Conservation (phyloP, 2,888 invertebrate species). For the Torymus auratus region DNA sequence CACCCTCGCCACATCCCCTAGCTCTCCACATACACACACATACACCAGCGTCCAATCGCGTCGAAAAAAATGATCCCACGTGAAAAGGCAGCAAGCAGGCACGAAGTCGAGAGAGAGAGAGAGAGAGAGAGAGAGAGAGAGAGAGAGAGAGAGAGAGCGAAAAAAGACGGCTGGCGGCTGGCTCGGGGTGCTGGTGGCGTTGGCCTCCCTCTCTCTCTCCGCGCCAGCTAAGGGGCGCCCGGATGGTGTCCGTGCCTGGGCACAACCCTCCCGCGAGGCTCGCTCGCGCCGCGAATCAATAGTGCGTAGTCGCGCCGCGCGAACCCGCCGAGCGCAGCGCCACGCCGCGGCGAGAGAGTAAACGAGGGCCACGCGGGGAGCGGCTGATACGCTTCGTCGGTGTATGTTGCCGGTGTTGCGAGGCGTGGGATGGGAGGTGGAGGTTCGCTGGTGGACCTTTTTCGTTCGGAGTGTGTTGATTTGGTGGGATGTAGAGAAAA, state of each 20-base stretch:
- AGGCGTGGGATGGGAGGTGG: too few species aligned
- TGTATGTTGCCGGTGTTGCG: too few species aligned
- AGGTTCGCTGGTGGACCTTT: too few species aligned
- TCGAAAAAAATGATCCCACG: too few species aligned
- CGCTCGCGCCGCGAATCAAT: conserved; percentile 72
- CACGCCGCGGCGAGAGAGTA: conserved; percentile 63
- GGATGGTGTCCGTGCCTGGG: conserved; percentile 56
- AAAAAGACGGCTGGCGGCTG: background rate
- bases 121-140: background rate
- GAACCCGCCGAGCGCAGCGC: conserved; percentile 33
- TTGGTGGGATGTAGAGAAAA: too few species aligned
- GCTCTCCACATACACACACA: too few species aligned
- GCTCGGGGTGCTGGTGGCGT: conserved; percentile 25
- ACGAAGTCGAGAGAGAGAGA: background rate
- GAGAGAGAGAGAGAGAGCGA: background rate
- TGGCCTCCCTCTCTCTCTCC: conserved; percentile 23
- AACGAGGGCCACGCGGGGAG: conserved; percentile 62
- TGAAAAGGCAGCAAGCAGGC: too few species aligned
- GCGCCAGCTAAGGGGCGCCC: conserved; percentile 47
- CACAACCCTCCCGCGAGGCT: conserved; percentile 36
- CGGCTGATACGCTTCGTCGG: conserved; percentile 52
- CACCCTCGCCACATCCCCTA: too few species aligned
- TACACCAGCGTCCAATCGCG: too few species aligned
- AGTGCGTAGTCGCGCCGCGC: conserved; percentile 73
- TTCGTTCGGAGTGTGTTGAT: too few species aligned